Evolutionary conservation across 2,797 vertebrate genomes (phyloP).

Genomic region (Phalloptychus januarius): DNA sequence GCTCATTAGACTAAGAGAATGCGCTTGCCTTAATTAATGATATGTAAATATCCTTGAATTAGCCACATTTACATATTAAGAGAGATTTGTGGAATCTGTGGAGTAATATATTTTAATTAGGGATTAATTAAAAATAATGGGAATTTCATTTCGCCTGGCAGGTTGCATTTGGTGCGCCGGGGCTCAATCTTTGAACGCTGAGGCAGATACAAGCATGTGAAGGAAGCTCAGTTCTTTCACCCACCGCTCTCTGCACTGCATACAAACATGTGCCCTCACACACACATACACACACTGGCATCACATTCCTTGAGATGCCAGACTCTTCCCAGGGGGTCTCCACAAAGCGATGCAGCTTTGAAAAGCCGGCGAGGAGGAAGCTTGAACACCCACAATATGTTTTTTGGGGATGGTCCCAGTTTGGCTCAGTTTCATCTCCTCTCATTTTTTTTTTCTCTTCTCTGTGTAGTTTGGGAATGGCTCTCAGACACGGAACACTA

Average conservation of each 20-base stretch:
- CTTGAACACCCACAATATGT: constrained; percentile 73
- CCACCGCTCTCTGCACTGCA: constrained; percentile 70
- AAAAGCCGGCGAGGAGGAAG: constrained; percentile 58
- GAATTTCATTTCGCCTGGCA: constrained; percentile 99
- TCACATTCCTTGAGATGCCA: constrained; percentile 78
- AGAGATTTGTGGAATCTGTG: constrained; percentile 99
- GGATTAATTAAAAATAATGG: constrained; percentile 99
- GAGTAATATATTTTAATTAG: constrained; percentile 99
- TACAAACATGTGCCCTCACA: constrained; percentile 63
- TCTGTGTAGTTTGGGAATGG: constrained; percentile 88
- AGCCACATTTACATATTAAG: constrained; percentile 99
- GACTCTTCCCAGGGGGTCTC: constrained; percentile 76
- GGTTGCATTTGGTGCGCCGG: constrained; percentile 93
- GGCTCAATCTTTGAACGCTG: constrained; percentile 68
- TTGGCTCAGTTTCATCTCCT: constrained; percentile 68
- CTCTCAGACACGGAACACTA: constrained; percentile 95
- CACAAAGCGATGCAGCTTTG: constrained; percentile 71
- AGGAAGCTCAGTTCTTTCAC: constrained; percentile 70
- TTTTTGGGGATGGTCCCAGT: constrained; percentile 72
- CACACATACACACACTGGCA: constrained; percentile 43
- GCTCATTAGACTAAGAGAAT: constrained; percentile 99
- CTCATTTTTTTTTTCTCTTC: constrained; percentile 60
- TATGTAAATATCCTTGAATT: constrained; percentile 99
- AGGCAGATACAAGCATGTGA: constrained; percentile 67
- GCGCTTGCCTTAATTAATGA: constrained; percentile 99